Percentiles rank a stretch among this genome's conserved stretches.
These are phyloP conservation scores for Parapsyche elsis DNA, from an alignment of 1,140 invertebrate species.

Conservation along the genomic window DNA sequence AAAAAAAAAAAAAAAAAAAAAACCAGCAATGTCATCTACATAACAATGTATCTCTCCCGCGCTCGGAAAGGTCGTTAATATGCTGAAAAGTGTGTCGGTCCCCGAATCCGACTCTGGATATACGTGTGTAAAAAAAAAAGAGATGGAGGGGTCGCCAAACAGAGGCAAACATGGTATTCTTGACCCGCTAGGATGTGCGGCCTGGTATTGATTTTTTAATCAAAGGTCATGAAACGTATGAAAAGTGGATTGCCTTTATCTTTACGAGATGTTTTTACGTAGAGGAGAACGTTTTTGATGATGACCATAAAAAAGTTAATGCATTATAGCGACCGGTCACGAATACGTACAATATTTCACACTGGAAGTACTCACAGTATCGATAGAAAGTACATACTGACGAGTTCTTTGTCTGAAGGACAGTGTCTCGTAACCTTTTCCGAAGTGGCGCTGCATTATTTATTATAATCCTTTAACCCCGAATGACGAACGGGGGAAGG, in stretches of 20 bases:
- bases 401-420: conserved; percentile 29
- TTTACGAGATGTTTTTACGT: conserved; percentile 1
- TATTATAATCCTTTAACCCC: conserved; percentile 35
- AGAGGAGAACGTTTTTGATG: neutral
- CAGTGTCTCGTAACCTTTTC: conserved; percentile 2
- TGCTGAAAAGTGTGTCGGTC: conserved; percentile 41
- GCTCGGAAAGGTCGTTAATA: conserved; percentile 41
- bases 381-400: no score
- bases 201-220: conserved; percentile 37
- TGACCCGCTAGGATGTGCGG: neutral
- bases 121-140: conserved; percentile 18
- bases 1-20: conserved; percentile 28
- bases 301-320: conserved; percentile 11
- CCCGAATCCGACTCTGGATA: conserved; percentile 6
- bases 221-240: conserved; percentile 16
- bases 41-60: conserved; percentile 40
- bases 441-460: conserved; percentile 18
- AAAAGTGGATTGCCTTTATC: neutral
- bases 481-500: neutral
- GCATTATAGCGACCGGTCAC: neutral
- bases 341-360: conserved; percentile 12
- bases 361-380: neutral
- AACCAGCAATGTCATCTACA: conserved; percentile 46
- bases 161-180: conserved; percentile 12
- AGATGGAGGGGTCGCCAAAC: conserved; percentile 21